Evolutionary conservation across 2,888 invertebrate genomes (phyloP), one percentile per base, ranked within the genome.

Genomic region (Diaperis boleti): DNA sequence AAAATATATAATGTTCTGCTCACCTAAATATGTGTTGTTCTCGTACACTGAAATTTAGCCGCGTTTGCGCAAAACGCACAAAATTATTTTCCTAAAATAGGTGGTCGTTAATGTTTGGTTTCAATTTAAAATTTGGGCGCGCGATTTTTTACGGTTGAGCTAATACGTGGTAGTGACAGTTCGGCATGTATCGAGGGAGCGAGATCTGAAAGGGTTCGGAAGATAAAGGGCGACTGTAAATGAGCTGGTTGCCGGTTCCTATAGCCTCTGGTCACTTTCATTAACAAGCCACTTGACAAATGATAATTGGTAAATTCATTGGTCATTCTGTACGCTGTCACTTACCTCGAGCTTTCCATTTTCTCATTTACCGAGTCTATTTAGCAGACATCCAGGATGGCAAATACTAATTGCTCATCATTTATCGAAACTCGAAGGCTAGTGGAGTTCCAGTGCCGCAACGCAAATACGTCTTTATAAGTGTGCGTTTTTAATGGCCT

Each of bases 221-320:
- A 80, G 80, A 80, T 81, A 80, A 80, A 81, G 79, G 79, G 78
- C 75, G 72, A 69, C 76, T 72, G 76, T 78, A 79, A 79, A 80
- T 78, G 79, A 79, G 78, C 77, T 76, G 77, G 78, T 76, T 77
- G 77, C 71, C 72, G 71, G 74, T 74, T 73, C 71, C 77, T 76
- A 77, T 79, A 76, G 79, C 80, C 78, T 74, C 75, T 76, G 80
- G 81, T 81, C 81, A 81, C 79, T 81, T 82, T 81, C 82, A 82
- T 82, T 81, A 81, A 81, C 79, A 75, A 76, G 77, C 77, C 78
- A 78, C 80, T 81, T 82, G 82, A 82, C 81, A 82, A 82, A 82
- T 82, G 82, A 80, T 82, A 82, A 82, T 82, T 81, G 81, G 79
- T 75, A 77, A 74, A 76, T 77, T 79, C 75, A 81, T 82, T 81